Conservation (phyloP, 2,113 vertebrate species). For the Callocephalon fimbriatum region DNA sequence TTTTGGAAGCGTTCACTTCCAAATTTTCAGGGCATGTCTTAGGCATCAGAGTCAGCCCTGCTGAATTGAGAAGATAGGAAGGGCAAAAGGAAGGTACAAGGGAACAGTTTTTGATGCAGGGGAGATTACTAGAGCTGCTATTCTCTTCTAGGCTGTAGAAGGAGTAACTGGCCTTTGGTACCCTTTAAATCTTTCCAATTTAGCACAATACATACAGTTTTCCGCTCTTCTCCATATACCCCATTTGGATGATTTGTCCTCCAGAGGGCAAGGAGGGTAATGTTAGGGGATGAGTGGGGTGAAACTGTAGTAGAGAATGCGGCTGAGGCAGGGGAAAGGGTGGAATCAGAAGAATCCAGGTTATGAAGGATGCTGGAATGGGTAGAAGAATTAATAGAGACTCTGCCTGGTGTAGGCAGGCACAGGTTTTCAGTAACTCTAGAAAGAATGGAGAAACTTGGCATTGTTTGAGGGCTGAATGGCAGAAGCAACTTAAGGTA, state of each 20-base stretch:
- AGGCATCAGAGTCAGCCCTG: not conserved
- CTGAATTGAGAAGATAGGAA: not conserved
- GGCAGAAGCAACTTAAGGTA: not conserved
- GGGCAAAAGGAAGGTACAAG: not conserved
- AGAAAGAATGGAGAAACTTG: not conserved
- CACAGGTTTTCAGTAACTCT: not conserved
- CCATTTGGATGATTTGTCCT: not conserved
- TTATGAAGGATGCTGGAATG: not conserved
- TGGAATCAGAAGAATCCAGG: not conserved
- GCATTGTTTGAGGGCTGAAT: not conserved
- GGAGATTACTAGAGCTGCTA: not conserved
- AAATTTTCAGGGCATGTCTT: not conserved
- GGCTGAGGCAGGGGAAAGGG: not conserved
- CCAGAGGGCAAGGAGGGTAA: not conserved
- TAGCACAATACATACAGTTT: not conserved
- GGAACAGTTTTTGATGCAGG: not conserved
- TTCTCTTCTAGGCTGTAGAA: not conserved
- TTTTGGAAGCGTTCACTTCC: not conserved
- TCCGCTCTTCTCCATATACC: not conserved
- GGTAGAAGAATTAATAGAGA: not conserved
- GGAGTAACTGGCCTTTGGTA: not conserved
- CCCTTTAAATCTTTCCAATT: not conserved
- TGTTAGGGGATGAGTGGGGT: not conserved
- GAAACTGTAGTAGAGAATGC: not conserved
- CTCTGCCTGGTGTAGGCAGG: not conserved